These are phyloP conservation scores for Hassar affinis DNA, from an alignment of 2,113 vertebrate species.

Conservation along the genomic window DNA sequence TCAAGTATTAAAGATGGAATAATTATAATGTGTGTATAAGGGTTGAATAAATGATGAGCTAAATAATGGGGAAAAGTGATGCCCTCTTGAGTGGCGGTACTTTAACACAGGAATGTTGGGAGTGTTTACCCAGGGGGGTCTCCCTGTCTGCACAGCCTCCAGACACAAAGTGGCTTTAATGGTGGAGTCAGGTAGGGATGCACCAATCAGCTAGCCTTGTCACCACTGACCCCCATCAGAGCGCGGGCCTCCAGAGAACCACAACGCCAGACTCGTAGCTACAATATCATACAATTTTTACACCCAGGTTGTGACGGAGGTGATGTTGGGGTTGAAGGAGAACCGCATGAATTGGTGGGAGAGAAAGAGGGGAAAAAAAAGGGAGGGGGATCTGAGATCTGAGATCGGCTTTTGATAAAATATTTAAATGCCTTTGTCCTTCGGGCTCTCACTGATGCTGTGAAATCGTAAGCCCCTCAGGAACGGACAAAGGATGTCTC, in stretches of 20 bases:
- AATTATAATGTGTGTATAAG: conserved; percentile 41
- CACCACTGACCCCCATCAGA: conserved; percentile 30
- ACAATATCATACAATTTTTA: conserved; percentile 44
- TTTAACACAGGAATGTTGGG: conserved; percentile 47
- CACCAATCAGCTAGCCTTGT: conserved; percentile 29
- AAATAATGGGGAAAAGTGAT: conserved; percentile 38
- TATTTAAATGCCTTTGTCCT: conserved; percentile 57
- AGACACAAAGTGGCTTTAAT: conserved; percentile 48
- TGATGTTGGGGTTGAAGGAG: not conserved
- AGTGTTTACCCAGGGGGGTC: conserved; percentile 39
- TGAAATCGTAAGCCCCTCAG: conserved; percentile 35
- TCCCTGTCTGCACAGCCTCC: conserved; percentile 23
- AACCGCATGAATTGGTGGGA: conserved; percentile 10
- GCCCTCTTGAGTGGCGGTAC: conserved; percentile 20
- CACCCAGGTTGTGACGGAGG: not conserved
- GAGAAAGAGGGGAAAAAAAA: not conserved
- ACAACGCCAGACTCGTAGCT: not conserved
- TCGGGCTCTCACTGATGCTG: conserved; percentile 42
- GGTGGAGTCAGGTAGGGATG: conserved; percentile 39
- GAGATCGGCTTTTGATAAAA: conserved; percentile 54
- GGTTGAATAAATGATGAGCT: conserved; percentile 49
- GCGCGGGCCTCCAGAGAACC: conserved; percentile 34
- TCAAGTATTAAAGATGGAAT: conserved; percentile 33
- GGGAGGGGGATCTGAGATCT: conserved; percentile 33
- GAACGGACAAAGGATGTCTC: conserved; percentile 49